phyloP scores from a whole-genome alignment of 2,888 invertebrate genomes.

The Nomada hirtipes region DNA sequence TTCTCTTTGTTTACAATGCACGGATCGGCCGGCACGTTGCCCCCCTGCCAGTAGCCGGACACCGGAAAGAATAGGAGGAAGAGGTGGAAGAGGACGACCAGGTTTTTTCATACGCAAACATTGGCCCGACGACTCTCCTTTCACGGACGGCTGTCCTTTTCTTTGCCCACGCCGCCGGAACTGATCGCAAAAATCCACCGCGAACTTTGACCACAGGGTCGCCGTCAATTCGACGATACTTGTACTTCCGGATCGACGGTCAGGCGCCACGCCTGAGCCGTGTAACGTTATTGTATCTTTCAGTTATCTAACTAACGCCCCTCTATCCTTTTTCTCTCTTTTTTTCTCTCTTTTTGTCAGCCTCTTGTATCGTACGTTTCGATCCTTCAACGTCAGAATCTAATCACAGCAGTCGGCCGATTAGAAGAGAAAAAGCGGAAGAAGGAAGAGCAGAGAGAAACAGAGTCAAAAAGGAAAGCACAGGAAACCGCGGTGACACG shows the following conservation, averaged over 20 bases:
- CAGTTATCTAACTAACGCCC: neutral
- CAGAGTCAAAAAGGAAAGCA: neutral
- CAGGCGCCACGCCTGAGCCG: conserved; percentile 8
- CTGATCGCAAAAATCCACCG: conserved; percentile 19
- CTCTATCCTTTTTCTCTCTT: neutral
- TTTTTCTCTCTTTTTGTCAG: neutral
- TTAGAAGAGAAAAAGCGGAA: neutral
- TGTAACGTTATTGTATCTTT: neutral
- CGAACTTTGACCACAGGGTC: neutral
- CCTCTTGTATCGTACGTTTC: neutral
- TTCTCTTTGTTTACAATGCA: conserved; percentile 63
- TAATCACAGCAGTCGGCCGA: neutral
- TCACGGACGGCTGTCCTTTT: conserved; percentile 43
- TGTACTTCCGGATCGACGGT: neutral
- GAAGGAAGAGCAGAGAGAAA: neutral
- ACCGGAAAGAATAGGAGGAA: conserved; percentile 67
- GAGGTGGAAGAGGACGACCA: conserved; percentile 65
- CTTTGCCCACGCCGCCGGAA: conserved; percentile 13
- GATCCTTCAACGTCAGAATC: neutral
- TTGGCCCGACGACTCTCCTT: conserved; percentile 55
- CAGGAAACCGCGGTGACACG: conserved; percentile 13
- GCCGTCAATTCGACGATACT: neutral
- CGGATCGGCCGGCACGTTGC: conserved; percentile 61
- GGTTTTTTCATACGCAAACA: conserved; percentile 73
- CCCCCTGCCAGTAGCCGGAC: conserved; percentile 60